A percentile compares a stretch with the other conserved stretches of the same genome.
Conservation (phyloP, 2,888 invertebrate genomes). For the Watsonalla binaria region DNA sequence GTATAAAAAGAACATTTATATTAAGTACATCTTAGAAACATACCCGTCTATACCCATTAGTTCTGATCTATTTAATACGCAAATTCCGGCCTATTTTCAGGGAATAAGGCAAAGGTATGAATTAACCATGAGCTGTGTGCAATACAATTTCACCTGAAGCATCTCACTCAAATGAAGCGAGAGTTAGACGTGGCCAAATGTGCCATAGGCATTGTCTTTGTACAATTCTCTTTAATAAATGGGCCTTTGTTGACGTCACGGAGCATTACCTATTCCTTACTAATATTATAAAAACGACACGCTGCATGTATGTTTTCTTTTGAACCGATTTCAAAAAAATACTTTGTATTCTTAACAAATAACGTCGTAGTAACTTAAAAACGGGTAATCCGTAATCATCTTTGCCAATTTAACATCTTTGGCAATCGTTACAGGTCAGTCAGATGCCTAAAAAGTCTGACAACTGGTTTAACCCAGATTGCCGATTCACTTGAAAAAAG, state of each 20-base stretch:
- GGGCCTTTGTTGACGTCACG: not conserved
- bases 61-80: not conserved
- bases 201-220: not conserved
- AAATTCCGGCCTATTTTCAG: not conserved
- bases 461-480: too few species aligned
- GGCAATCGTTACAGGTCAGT: too few species aligned
- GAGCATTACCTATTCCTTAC: too few species aligned
- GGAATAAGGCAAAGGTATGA: slow-evolving; percentile 13
- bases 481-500: too few species aligned
- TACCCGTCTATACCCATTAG: not conserved
- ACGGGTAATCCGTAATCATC: too few species aligned
- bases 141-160: slow-evolving; percentile 19
- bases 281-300: too few species aligned
- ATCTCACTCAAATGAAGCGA: slow-evolving; percentile 14
- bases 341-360: too few species aligned
- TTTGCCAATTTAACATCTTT: too few species aligned
- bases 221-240: not conserved
- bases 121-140: slow-evolving; percentile 28
- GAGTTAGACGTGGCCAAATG: slow-evolving; percentile 4
- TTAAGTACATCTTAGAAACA: not conserved
- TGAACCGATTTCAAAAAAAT: too few species aligned
- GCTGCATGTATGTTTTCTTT: too few species aligned
- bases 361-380: too few species aligned
- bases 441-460: too few species aligned
- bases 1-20: slow-evolving; percentile 1